Conservation (phyloP, 2,888 invertebrate genomes). For the Chromoteleia sp. region DNA sequence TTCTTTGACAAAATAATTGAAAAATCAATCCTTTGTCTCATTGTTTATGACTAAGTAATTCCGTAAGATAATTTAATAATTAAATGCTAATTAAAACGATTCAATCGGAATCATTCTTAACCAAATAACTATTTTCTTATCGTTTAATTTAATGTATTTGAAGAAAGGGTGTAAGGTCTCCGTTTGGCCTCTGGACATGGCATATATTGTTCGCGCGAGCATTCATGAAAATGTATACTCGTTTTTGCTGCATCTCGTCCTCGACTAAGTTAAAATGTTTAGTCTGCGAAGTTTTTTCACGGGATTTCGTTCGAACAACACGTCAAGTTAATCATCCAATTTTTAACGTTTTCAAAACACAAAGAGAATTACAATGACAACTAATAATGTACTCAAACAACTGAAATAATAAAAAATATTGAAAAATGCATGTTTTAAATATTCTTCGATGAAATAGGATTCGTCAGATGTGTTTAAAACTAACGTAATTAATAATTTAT, state of each 20-base stretch:
- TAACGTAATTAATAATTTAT: too few species aligned
- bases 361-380: constrained; percentile 30
- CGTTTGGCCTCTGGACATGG: constrained; percentile 36
- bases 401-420: constrained; percentile 15
- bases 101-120: too few species aligned
- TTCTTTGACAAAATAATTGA: too few species aligned
- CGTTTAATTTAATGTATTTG: constrained; percentile 11
- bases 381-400: constrained; percentile 15
- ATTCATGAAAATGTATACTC: constrained; percentile 55
- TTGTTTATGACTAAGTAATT: too few species aligned
- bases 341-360: constrained; percentile 32
- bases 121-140: too few species aligned
- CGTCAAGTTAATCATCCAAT: constrained; percentile 66
- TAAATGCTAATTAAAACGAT: too few species aligned
- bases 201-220: constrained; percentile 74
- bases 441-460: background rate
- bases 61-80: too few species aligned
- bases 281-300: constrained; percentile 73
- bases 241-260: constrained; percentile 67
- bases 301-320: constrained; percentile 64
- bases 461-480: too few species aligned
- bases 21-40: too few species aligned
- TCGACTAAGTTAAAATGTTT: constrained; percentile 77
- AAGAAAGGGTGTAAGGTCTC: constrained; percentile 24
- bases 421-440: background rate